Conservation (phyloP, 2,797 vertebrate genomes). For the Gallinago solitaria region DNA sequence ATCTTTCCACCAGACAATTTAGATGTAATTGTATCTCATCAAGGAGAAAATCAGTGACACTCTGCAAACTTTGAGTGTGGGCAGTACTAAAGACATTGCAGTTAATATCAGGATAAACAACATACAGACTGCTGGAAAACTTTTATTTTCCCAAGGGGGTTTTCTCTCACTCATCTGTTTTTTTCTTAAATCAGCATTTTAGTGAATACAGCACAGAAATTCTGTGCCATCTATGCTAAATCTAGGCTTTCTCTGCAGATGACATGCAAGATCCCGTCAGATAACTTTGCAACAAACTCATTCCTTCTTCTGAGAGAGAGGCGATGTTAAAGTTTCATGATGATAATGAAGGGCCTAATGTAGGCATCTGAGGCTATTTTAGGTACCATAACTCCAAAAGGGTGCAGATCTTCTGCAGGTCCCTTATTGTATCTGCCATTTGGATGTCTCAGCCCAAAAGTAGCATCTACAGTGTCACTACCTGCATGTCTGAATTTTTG, state of each 20-base stretch:
- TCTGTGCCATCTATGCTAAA: neutral
- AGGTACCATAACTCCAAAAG: neutral
- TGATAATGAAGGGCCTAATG: neutral
- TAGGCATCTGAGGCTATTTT: neutral
- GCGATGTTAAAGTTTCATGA: neutral
- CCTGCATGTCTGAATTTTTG: no score
- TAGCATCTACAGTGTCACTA: neutral
- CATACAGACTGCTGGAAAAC: neutral
- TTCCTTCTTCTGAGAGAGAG: neutral
- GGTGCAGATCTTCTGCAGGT: neutral
- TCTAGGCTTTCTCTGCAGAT: neutral
- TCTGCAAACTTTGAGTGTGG: neutral
- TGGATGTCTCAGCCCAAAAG: neutral
- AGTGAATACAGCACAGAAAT: neutral
- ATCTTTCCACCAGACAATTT: neutral
- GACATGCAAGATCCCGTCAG: neutral
- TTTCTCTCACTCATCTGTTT: neutral
- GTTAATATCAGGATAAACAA: neutral
- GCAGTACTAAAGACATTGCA: neutral
- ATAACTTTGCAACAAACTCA: neutral
- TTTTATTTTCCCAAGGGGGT: neutral
- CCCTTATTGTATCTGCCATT: neutral
- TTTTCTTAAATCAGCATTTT: neutral
- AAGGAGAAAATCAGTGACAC: neutral
- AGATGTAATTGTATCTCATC: neutral